Percentiles rank a stretch among this genome's conserved stretches.
Conservation (phyloP, 2,797 vertebrate genomes). For the Neosilurus hyrtlii region DNA sequence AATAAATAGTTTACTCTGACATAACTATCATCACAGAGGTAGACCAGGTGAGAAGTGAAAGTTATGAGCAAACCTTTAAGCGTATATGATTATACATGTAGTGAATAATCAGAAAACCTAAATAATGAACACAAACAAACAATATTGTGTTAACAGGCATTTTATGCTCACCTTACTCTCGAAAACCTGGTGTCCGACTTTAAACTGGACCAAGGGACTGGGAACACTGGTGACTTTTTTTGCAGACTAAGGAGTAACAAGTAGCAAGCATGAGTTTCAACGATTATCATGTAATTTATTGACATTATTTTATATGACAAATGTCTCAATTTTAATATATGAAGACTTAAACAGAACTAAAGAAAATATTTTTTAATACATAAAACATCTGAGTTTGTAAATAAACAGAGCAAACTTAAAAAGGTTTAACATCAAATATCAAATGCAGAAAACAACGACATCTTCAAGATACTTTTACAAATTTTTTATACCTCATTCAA, state of each 20-base stretch:
- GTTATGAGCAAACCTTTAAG: no score
- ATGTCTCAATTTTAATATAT: background rate
- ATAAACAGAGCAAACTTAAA: no score
- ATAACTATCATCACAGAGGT: no score
- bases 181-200: conserved; percentile 82
- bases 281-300: background rate
- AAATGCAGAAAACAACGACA: background rate
- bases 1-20: no score
- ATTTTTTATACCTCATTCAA: background rate
- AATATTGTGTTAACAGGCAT: background rate
- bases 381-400: background rate
- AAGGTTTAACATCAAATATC: background rate
- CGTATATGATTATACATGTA: no score
- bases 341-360: background rate
- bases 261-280: conserved; percentile 4
- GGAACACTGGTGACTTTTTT: conserved; percentile 93
- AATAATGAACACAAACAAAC: background rate
- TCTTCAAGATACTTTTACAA: background rate
- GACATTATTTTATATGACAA: background rate
- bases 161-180: conserved; percentile 89
- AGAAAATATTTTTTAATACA: background rate
- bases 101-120: background rate
- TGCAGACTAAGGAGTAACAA: conserved; percentile 76
- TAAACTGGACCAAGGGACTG: conserved; percentile 88
- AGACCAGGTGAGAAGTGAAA: no score